A percentile compares a stretch with the other conserved stretches of the same genome.
Evolutionary conservation across 2,113 vertebrate species (phyloP).

Genomic region (Dryoscopus gambensis): DNA sequence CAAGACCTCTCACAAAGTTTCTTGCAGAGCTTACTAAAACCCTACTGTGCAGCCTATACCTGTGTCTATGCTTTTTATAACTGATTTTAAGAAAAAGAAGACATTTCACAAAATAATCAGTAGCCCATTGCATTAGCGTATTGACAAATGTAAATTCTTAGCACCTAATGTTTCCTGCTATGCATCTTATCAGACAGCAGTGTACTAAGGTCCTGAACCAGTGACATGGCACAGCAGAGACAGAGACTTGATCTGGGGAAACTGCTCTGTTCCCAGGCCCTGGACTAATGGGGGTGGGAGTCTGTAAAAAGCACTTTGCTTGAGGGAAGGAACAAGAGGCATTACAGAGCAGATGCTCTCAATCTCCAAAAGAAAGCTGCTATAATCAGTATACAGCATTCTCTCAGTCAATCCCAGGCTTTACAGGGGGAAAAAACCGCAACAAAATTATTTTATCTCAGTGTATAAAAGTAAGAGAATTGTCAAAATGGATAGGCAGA

Average conservation of each 20-base stretch:
- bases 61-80: background rate
- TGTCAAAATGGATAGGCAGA: conserved; percentile 61
- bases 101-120: background rate
- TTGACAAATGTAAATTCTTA: conserved; percentile 62
- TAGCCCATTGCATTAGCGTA: background rate
- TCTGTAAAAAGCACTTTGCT: conserved; percentile 58
- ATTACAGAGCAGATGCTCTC: conserved; percentile 74
- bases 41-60: background rate
- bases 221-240: conserved; percentile 21
- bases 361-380: conserved; percentile 65
- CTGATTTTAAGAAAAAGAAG: background rate
- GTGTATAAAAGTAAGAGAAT: conserved; percentile 62
- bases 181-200: conserved; percentile 56
- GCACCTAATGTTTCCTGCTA: background rate
- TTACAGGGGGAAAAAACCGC: background rate
- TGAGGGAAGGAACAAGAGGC: background rate
- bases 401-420: conserved; percentile 64
- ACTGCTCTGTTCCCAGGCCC: conserved; percentile 70
- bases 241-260: conserved; percentile 6
- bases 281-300: conserved; percentile 34
- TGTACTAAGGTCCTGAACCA: conserved; percentile 50
- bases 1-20: background rate
- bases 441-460: conserved; percentile 54
- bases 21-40: background rate
- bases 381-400: conserved; percentile 61